Percentiles rank a stretch among this genome's conserved stretches.
phyloP scores from a whole-genome alignment of 2,797 vertebrate species.

The Tauraco hartlaubi region DNA sequence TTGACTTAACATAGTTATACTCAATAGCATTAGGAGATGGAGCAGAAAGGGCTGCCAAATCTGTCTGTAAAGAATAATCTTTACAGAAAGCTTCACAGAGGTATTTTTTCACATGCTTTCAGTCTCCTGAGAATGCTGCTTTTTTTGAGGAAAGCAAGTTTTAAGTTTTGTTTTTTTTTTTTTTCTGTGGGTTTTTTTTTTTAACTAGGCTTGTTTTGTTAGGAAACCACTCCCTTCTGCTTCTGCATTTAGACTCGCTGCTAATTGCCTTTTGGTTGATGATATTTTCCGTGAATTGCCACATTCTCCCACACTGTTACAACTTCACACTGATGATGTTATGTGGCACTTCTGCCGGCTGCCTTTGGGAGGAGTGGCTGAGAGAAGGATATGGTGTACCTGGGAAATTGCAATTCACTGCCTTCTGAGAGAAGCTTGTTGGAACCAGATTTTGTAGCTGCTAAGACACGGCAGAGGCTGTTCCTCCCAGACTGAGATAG shows the following conservation, averaged over 20 bases:
- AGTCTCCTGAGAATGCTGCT: constrained; percentile 24
- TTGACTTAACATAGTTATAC: constrained; percentile 36
- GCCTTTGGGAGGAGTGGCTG: constrained; percentile 25
- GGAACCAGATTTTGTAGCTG: background rate
- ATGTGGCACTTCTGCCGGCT: background rate
- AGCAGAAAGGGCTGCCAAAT: constrained; percentile 32
- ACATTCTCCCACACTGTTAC: constrained; percentile 38
- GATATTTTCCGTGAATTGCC: constrained; percentile 53
- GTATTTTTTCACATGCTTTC: constrained; percentile 13
- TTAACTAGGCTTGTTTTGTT: constrained; percentile 47
- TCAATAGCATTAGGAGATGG: constrained; percentile 14
- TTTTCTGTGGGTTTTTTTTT: background rate
- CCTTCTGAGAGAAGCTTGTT: background rate
- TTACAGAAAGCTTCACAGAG: constrained; percentile 14
- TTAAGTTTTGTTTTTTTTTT: background rate
- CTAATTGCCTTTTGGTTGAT: constrained; percentile 56
- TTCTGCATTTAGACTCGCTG: constrained; percentile 44
- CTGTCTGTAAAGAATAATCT: constrained; percentile 29
- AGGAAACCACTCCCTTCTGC: constrained; percentile 71
- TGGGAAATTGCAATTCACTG: background rate
- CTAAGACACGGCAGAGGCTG: background rate
- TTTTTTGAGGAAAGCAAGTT: constrained; percentile 28
- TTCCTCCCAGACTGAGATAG: background rate
- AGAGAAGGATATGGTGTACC: background rate
- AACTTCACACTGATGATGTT: constrained; percentile 7